These are phyloP conservation scores for Miichthys miiuy DNA, from an alignment of 2,797 vertebrate species.

Conservation along the genomic window DNA sequence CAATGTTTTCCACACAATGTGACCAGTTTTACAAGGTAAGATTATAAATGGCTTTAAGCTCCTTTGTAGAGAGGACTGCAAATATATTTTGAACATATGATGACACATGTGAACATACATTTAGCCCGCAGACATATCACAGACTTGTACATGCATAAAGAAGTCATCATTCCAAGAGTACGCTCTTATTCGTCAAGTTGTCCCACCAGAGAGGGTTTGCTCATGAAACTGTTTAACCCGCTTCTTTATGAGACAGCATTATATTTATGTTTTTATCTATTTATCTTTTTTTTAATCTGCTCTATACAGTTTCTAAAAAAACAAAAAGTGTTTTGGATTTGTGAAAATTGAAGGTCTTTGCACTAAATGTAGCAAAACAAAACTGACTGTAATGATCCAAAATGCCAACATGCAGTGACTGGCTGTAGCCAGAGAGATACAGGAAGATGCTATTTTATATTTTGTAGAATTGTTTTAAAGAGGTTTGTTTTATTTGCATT, in stretches of 20 bases:
- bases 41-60: slow-evolving; percentile 34
- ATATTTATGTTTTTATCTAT: slow-evolving; percentile 58
- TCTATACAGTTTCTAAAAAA: slow-evolving; percentile 69
- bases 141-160: too few relatives aligned
- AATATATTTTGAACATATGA: slow-evolving; percentile 43
- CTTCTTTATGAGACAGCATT: too few relatives aligned
- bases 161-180: too few relatives aligned
- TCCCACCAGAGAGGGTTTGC: too few relatives aligned
- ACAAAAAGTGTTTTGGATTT: slow-evolving; percentile 36
- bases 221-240: too few relatives aligned
- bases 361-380: too few relatives aligned
- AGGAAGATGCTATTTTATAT: slow-evolving; percentile 79
- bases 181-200: too few relatives aligned
- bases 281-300: slow-evolving; percentile 67
- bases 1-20: slow-evolving; percentile 45
- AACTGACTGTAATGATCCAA: not conserved
- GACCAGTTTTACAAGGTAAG: slow-evolving; percentile 33
- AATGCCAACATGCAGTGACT: slow-evolving; percentile 76
- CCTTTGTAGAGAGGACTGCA: slow-evolving; percentile 24
- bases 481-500: slow-evolving; percentile 65
- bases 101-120: too few relatives aligned
- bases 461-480: slow-evolving; percentile 74
- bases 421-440: slow-evolving; percentile 65
- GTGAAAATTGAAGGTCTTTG: too few relatives aligned
- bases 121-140: too few relatives aligned